A percentile compares a stretch with the other conserved stretches of the same genome.
phyloP scores from a whole-genome alignment of 1,140 invertebrate species.

The Polypedilum vanderplanki region DNA sequence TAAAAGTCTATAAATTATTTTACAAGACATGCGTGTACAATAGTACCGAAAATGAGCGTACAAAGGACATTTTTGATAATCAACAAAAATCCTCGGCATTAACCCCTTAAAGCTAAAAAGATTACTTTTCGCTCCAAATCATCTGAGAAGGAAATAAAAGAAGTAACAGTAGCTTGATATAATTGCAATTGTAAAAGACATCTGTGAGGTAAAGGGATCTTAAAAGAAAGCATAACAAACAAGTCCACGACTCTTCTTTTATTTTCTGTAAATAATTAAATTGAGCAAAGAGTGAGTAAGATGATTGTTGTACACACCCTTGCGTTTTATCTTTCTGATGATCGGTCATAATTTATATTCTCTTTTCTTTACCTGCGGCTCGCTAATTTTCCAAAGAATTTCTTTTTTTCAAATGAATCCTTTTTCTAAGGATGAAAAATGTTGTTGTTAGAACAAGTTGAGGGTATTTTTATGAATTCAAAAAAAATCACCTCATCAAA shows the following conservation, averaged over 20 bases:
- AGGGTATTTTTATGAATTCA: constrained; percentile 9
- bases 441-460: constrained; percentile 5
- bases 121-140: constrained; percentile 3
- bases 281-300: neutral
- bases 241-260: constrained; percentile 10
- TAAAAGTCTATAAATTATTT: too few relatives aligned
- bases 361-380: neutral
- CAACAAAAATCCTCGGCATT: neutral
- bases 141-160: neutral
- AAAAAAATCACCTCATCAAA: constrained; percentile 1
- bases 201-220: neutral
- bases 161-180: neutral
- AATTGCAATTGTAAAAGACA: neutral
- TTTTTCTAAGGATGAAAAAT: constrained; percentile 25
- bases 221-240: constrained; percentile 5
- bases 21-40: too few relatives aligned
- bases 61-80: neutral
- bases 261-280: constrained; percentile 24
- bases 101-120: neutral
- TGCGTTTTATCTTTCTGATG: constrained; percentile 24
- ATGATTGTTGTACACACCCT: constrained; percentile 24
- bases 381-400: constrained; percentile 27
- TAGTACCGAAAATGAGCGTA: too few relatives aligned
- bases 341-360: constrained; percentile 27
- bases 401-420: neutral